These are phyloP conservation scores for Leucophenga montana DNA, from an alignment of 2,888 invertebrate genomes.

Conservation along the genomic window DNA sequence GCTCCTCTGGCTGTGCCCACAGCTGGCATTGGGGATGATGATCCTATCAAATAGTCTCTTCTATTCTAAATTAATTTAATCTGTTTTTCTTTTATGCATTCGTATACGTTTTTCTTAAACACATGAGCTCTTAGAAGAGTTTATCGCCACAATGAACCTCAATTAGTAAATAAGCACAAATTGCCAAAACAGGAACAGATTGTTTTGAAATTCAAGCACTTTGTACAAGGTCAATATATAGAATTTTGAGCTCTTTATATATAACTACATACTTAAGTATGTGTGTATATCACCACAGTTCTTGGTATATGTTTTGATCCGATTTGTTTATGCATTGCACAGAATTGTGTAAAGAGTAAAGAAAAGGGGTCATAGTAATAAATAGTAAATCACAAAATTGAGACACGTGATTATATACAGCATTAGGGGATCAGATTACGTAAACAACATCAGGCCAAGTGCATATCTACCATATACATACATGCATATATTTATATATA, in stretches of 20 bases:
- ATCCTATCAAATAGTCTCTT: too few species aligned
- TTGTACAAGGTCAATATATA: slow-evolving; percentile 54
- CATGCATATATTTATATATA: too few species aligned
- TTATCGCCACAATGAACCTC: slow-evolving; percentile 40
- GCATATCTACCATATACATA: slow-evolving; percentile 24
- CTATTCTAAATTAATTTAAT: too few species aligned
- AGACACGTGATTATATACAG: slow-evolving; percentile 58
- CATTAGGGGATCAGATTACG: slow-evolving; percentile 61
- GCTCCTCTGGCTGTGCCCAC: too few species aligned
- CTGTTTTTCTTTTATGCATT: too few species aligned
- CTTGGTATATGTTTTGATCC: slow-evolving; percentile 9
- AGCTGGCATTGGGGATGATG: too few species aligned
- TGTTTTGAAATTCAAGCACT: slow-evolving; percentile 58
- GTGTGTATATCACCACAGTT: neutral
- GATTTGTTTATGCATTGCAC: slow-evolving; percentile 16
- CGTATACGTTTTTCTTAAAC: too few species aligned
- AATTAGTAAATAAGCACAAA: slow-evolving; percentile 46
- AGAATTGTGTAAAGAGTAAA: slow-evolving; percentile 14
- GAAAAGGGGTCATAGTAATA: slow-evolving; percentile 51
- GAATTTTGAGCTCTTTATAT: neutral
- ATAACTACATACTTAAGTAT: neutral
- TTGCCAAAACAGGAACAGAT: slow-evolving; percentile 25
- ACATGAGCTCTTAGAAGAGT: neutral
- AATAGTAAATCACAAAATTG: slow-evolving; percentile 47
- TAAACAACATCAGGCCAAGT: slow-evolving; percentile 29